Evolutionary conservation across 2,797 vertebrate species (phyloP).

Genomic region (Miichthys miiuy): DNA sequence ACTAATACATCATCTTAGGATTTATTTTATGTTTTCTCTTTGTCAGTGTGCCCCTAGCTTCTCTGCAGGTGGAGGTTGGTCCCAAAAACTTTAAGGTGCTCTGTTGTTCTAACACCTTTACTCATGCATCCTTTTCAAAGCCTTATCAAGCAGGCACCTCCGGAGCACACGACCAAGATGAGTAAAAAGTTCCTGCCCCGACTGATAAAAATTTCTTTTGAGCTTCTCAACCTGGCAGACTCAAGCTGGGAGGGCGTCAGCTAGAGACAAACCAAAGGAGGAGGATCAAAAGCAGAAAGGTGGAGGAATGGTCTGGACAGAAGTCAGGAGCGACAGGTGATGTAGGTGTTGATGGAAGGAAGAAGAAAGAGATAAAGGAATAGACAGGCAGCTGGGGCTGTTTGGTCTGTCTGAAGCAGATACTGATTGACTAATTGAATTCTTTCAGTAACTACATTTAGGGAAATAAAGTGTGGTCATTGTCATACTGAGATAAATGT

Average conservation of each 20-base stretch:
- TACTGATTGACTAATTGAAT: constrained; percentile 39
- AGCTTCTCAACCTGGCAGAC: constrained; percentile 51
- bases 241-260: constrained; percentile 36
- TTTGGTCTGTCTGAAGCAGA: constrained; percentile 25
- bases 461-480: constrained; percentile 7
- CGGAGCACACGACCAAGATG: constrained; percentile 12
- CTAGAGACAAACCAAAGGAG: constrained; percentile 27
- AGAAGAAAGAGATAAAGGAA: constrained; percentile 37
- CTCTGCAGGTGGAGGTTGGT: constrained; percentile 21
- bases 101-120: constrained; percentile 25
- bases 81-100: constrained; percentile 19
- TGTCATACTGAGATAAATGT: not conserved
- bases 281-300: constrained; percentile 67
- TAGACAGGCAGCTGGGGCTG: constrained; percentile 7
- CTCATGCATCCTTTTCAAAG: constrained; percentile 29
- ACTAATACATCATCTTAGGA: constrained; percentile 33
- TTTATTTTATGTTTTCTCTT: constrained; percentile 20
- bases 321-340: constrained; percentile 61
- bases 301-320: constrained; percentile 46
- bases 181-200: constrained; percentile 41
- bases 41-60: constrained; percentile 24
- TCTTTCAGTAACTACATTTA: constrained; percentile 42
- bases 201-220: constrained; percentile 56
- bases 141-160: constrained; percentile 27
- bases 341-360: constrained; percentile 44